A percentile compares a stretch with the other conserved stretches of the same genome.
These are phyloP conservation scores for Hippocampus mohnikei DNA, from an alignment of 2,113 vertebrate species.

Conservation along the genomic window DNA sequence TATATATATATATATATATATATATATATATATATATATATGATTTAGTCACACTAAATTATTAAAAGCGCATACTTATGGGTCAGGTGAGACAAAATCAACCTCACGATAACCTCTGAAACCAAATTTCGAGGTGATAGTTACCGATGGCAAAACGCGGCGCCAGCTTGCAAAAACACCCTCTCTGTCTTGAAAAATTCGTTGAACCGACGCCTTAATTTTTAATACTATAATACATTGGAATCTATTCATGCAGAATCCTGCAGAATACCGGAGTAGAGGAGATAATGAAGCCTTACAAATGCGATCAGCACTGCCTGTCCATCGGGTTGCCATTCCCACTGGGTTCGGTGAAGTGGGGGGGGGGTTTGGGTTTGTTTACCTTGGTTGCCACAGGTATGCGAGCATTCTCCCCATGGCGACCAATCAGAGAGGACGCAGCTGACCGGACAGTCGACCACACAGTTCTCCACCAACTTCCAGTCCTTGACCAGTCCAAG, in stretches of 20 bases:
- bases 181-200: conserved; percentile 34
- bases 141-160: conserved; percentile 17
- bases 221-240: conserved; percentile 56
- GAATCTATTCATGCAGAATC: conserved; percentile 59
- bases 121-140: conserved; percentile 20
- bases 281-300: conserved; percentile 40
- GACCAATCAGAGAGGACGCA: conserved; percentile 90
- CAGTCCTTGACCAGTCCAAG: conserved; percentile 67
- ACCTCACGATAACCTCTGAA: conserved; percentile 31
- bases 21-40: not conserved
- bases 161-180: not conserved
- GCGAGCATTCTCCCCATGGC: conserved; percentile 86
- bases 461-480: conserved; percentile 73
- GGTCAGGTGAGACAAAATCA: conserved; percentile 27
- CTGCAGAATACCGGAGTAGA: conserved; percentile 23
- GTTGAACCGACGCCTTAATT: conserved; percentile 2
- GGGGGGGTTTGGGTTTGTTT: too few species aligned
- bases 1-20: too few species aligned
- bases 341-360: not conserved
- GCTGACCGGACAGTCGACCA: conserved; percentile 84
- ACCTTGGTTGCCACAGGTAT: conserved; percentile 85
- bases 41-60: conserved; percentile 52
- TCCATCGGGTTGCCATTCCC: conserved; percentile 13
- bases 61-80: conserved; percentile 8
- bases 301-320: conserved; percentile 18